A percentile compares a stretch with the other conserved stretches of the same genome.
These are phyloP conservation scores for Eufriesea mexicana DNA, from an alignment of 1,140 invertebrate species.

Conservation along the genomic window DNA sequence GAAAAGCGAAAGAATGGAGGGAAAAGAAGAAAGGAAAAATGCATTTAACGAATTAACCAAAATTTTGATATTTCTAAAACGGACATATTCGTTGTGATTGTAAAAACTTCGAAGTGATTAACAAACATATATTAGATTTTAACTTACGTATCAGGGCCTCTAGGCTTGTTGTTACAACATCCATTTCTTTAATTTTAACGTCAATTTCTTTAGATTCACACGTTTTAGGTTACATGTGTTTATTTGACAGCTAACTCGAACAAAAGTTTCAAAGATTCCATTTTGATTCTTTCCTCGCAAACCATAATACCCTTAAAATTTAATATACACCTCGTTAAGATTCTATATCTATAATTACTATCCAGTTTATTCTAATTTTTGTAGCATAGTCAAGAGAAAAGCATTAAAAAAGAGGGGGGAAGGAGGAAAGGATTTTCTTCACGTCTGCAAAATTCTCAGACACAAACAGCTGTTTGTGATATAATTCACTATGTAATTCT, in stretches of 20 bases:
- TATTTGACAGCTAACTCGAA: constrained; percentile 43
- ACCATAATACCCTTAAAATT: not conserved
- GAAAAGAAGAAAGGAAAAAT: not conserved
- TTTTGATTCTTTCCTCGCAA: not conserved
- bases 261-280: constrained; percentile 14
- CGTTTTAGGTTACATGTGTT: constrained; percentile 27
- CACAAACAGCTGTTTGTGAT: not conserved
- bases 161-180: constrained; percentile 77
- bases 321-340: not conserved
- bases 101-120: not conserved
- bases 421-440: not conserved
- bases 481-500: not conserved
- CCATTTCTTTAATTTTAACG: constrained; percentile 65
- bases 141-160: constrained; percentile 78
- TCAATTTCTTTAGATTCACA: constrained; percentile 1
- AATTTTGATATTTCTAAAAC: not conserved
- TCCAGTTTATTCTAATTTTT: not conserved
- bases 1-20: not conserved
- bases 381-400: not conserved
- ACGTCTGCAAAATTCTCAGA: not conserved
- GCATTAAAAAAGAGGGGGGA: not conserved
- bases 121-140: not conserved
- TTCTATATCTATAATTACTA: not conserved
- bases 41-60: constrained; percentile 4
- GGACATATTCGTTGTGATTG: not conserved